A percentile compares a stretch with the other conserved stretches of the same genome.
Evolutionary conservation across 2,113 vertebrate species (phyloP).

Genomic region (Anoplopoma fimbria): DNA sequence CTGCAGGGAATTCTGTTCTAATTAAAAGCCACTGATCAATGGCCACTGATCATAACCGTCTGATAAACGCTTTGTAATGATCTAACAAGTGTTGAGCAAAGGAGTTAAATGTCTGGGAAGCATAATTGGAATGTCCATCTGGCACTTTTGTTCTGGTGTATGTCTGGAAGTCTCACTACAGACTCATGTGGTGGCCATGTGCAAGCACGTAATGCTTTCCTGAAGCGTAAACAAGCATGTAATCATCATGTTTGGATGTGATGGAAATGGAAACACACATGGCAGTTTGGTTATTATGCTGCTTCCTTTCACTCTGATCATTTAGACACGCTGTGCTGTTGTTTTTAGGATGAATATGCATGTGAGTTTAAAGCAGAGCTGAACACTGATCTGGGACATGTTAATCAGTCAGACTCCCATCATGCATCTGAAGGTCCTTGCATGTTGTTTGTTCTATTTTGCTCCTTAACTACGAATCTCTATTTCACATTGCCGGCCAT

Average conservation of each 20-base stretch:
- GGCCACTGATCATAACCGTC: too few relatives aligned
- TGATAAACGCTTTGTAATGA: neutral
- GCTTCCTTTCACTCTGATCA: neutral
- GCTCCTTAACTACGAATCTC: neutral
- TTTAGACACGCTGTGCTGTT: neutral
- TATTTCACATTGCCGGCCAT: neutral
- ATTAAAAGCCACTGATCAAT: neutral
- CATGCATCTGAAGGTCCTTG: neutral
- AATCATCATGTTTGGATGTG: neutral
- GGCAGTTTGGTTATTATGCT: neutral
- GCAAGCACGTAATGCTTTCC: neutral
- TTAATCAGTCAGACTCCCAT: neutral
- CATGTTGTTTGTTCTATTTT: neutral
- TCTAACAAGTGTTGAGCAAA: neutral
- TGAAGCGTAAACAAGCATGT: neutral
- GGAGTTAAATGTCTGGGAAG: neutral
- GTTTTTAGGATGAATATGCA: neutral
- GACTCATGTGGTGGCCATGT: slow-evolving; percentile 3
- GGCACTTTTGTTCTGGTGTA: neutral
- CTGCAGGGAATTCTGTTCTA: neutral
- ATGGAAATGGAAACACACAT: neutral
- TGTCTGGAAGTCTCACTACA: neutral
- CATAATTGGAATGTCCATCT: neutral
- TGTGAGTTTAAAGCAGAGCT: neutral
- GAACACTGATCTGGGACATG: neutral